A percentile compares a stretch with the other conserved stretches of the same genome.
Evolutionary conservation across 2,888 invertebrate genomes (phyloP).

Genomic region (Cybosia mesomella): DNA sequence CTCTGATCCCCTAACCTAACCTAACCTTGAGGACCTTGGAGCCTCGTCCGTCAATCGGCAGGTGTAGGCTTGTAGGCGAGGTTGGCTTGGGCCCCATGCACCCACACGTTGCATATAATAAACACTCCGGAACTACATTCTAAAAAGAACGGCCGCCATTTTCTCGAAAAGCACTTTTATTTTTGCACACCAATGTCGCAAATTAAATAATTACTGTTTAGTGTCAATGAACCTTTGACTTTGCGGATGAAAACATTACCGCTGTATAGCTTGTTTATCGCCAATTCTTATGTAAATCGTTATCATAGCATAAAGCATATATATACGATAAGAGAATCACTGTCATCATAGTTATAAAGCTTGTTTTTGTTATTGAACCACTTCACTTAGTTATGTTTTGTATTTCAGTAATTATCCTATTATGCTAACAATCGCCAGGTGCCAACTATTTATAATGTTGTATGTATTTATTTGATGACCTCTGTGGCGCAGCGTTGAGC

Average conservation of each 20-base stretch:
- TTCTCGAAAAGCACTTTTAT: slow-evolving; percentile 22
- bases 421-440: too few relatives aligned
- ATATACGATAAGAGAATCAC: slow-evolving; percentile 38
- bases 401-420: neutral
- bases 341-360: slow-evolving; percentile 14
- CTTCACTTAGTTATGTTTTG: neutral
- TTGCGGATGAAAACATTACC: slow-evolving; percentile 55
- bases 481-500: too few relatives aligned
- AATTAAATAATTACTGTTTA: slow-evolving; percentile 48
- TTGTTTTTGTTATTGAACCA: neutral
- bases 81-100: neutral
- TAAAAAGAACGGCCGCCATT: slow-evolving; percentile 7
- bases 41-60: neutral
- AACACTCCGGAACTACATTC: slow-evolving; percentile 16
- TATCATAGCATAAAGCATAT: slow-evolving; percentile 41
- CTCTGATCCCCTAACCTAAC: too few relatives aligned
- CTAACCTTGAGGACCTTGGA: neutral
- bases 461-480: too few relatives aligned
- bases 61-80: neutral
- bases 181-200: slow-evolving; percentile 49
- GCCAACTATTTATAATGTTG: too few relatives aligned
- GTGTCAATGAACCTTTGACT: slow-evolving; percentile 62
- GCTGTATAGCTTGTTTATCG: slow-evolving; percentile 47
- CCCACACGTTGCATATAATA: neutral
- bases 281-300: slow-evolving; percentile 64